Conservation (phyloP, 2,888 invertebrate genomes). For the Drosophila subquinaria region DNA sequence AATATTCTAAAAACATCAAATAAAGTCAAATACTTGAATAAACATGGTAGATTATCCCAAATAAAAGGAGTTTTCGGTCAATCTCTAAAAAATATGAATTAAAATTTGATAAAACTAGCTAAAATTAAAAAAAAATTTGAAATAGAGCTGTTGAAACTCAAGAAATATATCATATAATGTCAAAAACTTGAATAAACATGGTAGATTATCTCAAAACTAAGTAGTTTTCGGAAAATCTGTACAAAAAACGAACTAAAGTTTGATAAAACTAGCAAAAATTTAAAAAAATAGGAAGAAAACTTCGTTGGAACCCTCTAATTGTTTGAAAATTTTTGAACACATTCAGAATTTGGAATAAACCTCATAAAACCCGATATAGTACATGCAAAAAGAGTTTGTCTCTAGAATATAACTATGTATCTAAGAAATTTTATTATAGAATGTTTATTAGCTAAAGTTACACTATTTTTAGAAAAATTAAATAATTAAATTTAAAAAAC, state of each 20-base stretch:
- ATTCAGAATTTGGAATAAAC: background rate
- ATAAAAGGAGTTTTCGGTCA: background rate
- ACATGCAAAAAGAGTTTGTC: background rate
- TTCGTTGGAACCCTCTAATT: too few relatives aligned
- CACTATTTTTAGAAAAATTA: too few relatives aligned
- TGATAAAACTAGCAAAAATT: background rate
- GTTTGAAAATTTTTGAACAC: too few relatives aligned
- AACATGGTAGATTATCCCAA: background rate
- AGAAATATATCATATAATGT: background rate
- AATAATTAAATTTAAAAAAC: too few relatives aligned
- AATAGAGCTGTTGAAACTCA: background rate
- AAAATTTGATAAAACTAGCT: background rate
- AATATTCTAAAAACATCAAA: background rate
- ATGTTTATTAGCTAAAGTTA: too few relatives aligned
- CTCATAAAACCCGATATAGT: background rate
- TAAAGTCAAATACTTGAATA: background rate
- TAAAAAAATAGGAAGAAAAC: too few relatives aligned
- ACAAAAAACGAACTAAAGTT: background rate
- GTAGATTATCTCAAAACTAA: background rate
- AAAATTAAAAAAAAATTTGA: too few relatives aligned
- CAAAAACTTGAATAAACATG: background rate
- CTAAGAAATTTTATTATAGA: background rate
- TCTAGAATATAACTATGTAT: background rate
- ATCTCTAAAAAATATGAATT: background rate
- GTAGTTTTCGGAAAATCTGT: background rate